Evolutionary conservation across 2,888 invertebrate genomes (phyloP), one percentile per base, ranked within the genome.

Genomic region (Stenurella melanura): DNA sequence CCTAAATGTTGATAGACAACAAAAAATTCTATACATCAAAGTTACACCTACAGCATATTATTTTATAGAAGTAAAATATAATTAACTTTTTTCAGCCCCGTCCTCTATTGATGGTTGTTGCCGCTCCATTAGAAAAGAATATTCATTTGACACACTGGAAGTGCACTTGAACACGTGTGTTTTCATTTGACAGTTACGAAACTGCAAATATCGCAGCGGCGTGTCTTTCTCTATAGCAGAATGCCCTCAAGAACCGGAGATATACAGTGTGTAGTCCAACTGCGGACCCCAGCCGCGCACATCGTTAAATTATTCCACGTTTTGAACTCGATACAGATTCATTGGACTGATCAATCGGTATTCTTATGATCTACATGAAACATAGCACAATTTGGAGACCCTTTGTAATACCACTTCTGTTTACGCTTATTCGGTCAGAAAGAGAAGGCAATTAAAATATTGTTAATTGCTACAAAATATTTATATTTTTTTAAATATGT

Each of bases 271-370:
- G 79, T 75, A 76, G 79, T 79, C 81, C 78, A 70, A 77, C 82
- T 77, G 77, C 66, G 75, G 79, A 78, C 78, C 76, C 78, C 79
- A 56, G 30, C 77, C 82, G 83, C 85, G 83, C 81, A 81, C 87
- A 87, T 89, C 89, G 88, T 89, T 89, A 89, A 89, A 89, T 89
- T 89, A 89, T 89, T 88, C 88, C 88, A 85, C 87, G 84, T 84
- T 82, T 82, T 87, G 88, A 83, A 85, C 87, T 82, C 88, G 87
- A 87, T 87, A 81, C 85, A 85, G 83, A 85, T 83, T 85, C 87
- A 85, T 85, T 87, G 85, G 84, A 83, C 85, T 86, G 87, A 87
- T 87, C 87, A 87, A 87, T 87, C 87, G 87, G 82, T 80, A 85
- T 87, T 86, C 86, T 87, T 86, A 85, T 80, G 81, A 83, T 83